phyloP scores from a whole-genome alignment of 2,797 vertebrate genomes.

The Rhinatrema bivittatum region DNA sequence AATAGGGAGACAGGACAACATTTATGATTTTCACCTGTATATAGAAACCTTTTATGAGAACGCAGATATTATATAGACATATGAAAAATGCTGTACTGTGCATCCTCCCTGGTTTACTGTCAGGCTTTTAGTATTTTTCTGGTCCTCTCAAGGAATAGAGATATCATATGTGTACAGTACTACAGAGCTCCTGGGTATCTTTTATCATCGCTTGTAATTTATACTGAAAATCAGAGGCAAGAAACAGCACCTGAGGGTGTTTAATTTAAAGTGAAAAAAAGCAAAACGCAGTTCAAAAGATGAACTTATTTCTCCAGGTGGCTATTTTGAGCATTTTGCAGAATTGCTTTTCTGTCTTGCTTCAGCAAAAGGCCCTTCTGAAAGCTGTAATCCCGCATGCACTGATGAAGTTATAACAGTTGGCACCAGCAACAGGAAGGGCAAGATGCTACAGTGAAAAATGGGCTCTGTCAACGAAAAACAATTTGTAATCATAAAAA shows the following conservation, averaged over 20 bases:
- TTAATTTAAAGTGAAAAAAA: conserved; percentile 43
- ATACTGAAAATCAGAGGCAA: conserved; percentile 23
- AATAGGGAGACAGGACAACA: too few species aligned
- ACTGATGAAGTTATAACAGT: conserved; percentile 56
- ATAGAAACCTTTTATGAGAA: too few species aligned
- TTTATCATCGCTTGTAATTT: conserved; percentile 25
- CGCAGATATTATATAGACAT: too few species aligned
- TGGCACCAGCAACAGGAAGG: conserved; percentile 42
- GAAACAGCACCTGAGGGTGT: conserved; percentile 15
- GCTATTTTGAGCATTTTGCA: conserved; percentile 17
- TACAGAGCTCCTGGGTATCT: conserved; percentile 26
- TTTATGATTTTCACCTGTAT: too few species aligned
- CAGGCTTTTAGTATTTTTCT: too few species aligned
- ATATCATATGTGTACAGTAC: too few species aligned
- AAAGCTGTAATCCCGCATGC: conserved; percentile 42
- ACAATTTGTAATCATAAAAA: conserved; percentile 48
- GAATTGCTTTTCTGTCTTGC: conserved; percentile 24
- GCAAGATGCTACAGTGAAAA: conserved; percentile 43
- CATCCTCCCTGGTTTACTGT: too few species aligned
- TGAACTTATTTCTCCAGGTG: conserved; percentile 15
- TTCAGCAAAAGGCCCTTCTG: conserved; percentile 47
- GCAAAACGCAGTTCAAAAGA: conserved; percentile 25
- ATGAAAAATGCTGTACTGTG: too few species aligned
- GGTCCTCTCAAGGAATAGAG: too few species aligned
- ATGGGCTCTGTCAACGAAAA: conserved; percentile 51